Base-by-base conservation (phyloP, 1,140 invertebrate genomes). In the Nylanderia fulva region DNA sequence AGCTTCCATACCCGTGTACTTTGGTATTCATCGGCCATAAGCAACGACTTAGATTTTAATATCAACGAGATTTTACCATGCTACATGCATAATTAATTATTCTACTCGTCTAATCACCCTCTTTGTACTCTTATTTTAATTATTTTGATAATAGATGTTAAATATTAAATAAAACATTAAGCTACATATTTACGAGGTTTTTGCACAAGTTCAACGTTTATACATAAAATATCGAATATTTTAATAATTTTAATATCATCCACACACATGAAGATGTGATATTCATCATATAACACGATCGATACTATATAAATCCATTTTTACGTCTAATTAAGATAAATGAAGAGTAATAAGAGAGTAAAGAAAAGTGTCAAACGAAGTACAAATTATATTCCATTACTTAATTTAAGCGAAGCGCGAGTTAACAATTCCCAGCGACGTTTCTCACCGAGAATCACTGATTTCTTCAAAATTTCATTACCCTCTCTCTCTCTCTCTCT, bases 381-480 rank as follows among this genome's bases (percentile, higher is more conserved):
- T 58, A 48, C 58, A 82, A 82, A 82, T 82, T 82, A 42, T 36
- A 82, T 82, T 68, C 66, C 77, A 82, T 82, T 82, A 82, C 66
- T 82, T 82, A 82, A 82, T 82, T 82, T 82, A 13, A 71, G 24
- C 27, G 77, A 58, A 52, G 45, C 77, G 66, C 68, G 66, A 71
- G 52, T 72, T 82, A 69, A 82, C 64, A 72, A 60, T 82, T 82
- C 58, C 66, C 64, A 80, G 64, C 21, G 60, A 58, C 36, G 66
- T 82, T 48, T 82, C n/a, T 36, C 66, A 18, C 64, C 54, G 77
- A 60, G 52, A 48, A 48, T 54, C 77, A 27, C 54, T 60, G 54
- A 68, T 82, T 72, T 84, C 83, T 84, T 77, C 64, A 84, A 79
- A 84, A 76, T 66, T 77, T 77, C 74, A 64, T 84, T 61, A 63